Evolutionary conservation across 2,113 vertebrate genomes (phyloP).

Genomic region (Pyrgilauda ruficollis): DNA sequence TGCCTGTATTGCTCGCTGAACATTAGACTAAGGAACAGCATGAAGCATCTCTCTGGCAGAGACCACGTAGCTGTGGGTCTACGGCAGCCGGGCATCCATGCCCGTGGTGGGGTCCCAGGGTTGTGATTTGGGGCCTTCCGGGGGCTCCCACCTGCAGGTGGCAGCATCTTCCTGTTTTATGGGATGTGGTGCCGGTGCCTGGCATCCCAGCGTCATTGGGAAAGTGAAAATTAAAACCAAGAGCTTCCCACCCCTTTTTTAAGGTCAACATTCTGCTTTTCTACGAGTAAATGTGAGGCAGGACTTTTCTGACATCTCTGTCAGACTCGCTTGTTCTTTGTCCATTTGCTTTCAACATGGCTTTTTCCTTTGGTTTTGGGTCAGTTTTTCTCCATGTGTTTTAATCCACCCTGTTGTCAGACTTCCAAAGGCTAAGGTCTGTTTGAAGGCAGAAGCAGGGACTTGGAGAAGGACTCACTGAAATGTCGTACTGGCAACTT

Average conservation of each 20-base stretch:
- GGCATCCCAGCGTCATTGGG: not conserved
- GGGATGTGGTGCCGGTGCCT: not conserved
- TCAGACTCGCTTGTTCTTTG: not conserved
- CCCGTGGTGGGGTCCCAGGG: not conserved
- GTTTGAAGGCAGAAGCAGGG: not conserved
- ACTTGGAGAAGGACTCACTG: not conserved
- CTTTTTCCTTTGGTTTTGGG: not conserved
- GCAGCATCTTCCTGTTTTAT: constrained; percentile 62
- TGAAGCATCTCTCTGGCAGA: not conserved
- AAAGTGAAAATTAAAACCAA: not conserved
- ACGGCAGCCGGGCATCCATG: accelerated
- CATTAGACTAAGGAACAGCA: not conserved
- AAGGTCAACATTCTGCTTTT: not conserved
- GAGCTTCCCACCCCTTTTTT: not conserved
- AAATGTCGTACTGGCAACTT: not conserved
- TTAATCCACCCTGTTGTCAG: not conserved
- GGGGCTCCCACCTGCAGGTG: constrained; percentile 37
- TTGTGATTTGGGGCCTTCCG: not conserved
- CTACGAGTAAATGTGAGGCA: not conserved
- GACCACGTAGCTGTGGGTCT: accelerated
- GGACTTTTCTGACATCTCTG: not conserved
- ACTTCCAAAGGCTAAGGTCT: not conserved
- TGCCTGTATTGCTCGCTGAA: not conserved
- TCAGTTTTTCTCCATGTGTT: not conserved
- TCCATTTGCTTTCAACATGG: not conserved